Conservation (phyloP, 2,797 vertebrate species). For the Cynodonichthys magdalenae region DNA sequence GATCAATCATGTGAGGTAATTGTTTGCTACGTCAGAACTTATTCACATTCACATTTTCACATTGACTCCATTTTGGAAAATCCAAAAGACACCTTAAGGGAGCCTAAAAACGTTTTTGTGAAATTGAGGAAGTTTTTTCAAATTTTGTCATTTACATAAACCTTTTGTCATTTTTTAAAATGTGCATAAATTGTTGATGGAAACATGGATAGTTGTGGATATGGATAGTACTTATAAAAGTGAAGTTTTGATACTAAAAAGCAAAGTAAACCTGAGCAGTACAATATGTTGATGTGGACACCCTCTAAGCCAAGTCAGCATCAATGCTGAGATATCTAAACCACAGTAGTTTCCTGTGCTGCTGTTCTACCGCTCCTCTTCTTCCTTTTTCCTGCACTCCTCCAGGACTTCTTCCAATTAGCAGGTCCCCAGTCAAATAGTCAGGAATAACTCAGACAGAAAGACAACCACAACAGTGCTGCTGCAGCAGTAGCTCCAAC, state of each 20-base stretch:
- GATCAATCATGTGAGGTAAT: too few species aligned
- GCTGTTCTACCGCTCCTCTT: conserved; percentile 31
- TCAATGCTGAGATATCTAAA: conserved; percentile 39
- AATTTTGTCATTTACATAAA: too few species aligned
- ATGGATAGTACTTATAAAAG: too few species aligned
- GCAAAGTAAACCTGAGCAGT: not conserved
- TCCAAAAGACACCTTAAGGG: too few species aligned
- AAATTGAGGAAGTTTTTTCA: too few species aligned
- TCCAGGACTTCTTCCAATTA: conserved; percentile 82
- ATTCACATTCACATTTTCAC: too few species aligned
- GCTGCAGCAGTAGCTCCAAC: conserved; percentile 62
- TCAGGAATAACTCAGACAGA: conserved; percentile 74
- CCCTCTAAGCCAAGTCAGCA: conserved; percentile 11
- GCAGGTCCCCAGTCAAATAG: conserved; percentile 67
- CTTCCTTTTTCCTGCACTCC: conserved; percentile 56
- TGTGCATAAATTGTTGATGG: too few species aligned
- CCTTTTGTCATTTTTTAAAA: too few species aligned
- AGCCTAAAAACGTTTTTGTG: too few species aligned
- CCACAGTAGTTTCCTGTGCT: conserved; percentile 37
- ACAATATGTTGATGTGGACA: not conserved
- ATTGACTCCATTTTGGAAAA: too few species aligned
- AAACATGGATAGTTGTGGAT: too few species aligned
- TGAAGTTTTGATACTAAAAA: not conserved
- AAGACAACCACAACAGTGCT: conserved; percentile 62
- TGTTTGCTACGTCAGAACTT: too few species aligned